phyloP scores from a whole-genome alignment of 2,888 invertebrate species.

The Monoplex corrugatus region DNA sequence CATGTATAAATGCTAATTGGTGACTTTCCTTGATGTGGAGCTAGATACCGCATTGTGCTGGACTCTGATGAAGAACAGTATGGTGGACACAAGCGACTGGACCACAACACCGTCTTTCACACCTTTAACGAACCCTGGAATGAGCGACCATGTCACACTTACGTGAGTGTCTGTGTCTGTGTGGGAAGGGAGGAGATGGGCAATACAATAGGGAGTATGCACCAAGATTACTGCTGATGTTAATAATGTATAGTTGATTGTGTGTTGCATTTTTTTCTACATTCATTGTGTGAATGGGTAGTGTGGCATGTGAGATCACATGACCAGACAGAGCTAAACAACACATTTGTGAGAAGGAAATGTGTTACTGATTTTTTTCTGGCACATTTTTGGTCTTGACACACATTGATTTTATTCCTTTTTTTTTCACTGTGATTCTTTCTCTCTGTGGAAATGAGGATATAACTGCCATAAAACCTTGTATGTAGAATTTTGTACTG shows the following conservation, averaged over 20 bases:
- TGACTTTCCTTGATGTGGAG: constrained; percentile 29
- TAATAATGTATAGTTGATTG: neutral
- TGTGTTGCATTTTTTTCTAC: neutral
- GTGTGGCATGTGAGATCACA: too few relatives aligned
- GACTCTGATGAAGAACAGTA: constrained; percentile 89
- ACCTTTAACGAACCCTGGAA: constrained; percentile 88
- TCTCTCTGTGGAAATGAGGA: too few relatives aligned
- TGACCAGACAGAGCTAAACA: too few relatives aligned
- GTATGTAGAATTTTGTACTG: too few relatives aligned
- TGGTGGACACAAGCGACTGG: constrained; percentile 90
- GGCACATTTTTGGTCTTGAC: too few relatives aligned
- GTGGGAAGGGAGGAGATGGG: neutral
- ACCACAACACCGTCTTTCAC: constrained; percentile 85
- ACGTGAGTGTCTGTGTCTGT: constrained; percentile 74
- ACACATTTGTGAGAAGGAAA: too few relatives aligned
- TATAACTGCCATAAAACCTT: too few relatives aligned
- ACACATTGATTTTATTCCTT: too few relatives aligned
- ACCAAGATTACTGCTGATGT: neutral
- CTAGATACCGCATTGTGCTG: constrained; percentile 88
- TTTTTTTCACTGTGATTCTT: too few relatives aligned
- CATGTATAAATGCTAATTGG: too few relatives aligned
- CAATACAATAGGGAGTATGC: neutral
- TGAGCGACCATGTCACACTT: constrained; percentile 86
- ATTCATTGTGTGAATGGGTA: neutral
- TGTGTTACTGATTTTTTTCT: too few relatives aligned